phyloP scores from a whole-genome alignment of 2,888 invertebrate species.

The Phorcus lineatus region DNA sequence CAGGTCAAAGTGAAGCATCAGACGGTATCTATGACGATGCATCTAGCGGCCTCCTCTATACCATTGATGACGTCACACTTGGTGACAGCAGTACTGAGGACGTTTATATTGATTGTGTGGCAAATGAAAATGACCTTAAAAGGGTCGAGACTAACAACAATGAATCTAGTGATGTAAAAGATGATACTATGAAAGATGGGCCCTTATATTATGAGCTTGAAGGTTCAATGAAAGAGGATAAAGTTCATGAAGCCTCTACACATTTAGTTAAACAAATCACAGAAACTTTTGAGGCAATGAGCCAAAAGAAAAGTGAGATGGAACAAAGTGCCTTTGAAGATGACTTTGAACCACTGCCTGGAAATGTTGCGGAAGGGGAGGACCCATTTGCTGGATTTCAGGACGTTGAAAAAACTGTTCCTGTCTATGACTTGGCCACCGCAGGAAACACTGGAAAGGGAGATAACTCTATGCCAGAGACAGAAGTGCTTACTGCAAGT shows the following conservation, averaged over 20 bases:
- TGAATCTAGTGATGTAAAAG: no score
- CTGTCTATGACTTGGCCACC: not conserved
- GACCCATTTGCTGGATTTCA: not conserved
- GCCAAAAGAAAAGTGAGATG: not conserved
- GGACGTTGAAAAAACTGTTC: not conserved
- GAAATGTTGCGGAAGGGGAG: not conserved
- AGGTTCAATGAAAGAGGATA: no score
- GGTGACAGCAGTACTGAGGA: constrained; percentile 4
- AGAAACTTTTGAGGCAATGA: not conserved
- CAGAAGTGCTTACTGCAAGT: not conserved
- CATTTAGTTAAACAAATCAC: not conserved
- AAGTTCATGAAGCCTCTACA: no score
- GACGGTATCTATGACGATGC: not conserved
- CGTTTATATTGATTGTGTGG: not conserved
- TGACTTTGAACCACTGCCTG: not conserved
- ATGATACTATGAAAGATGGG: no score
- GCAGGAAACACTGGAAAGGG: not conserved
- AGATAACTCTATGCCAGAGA: not conserved
- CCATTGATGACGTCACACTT: not conserved
- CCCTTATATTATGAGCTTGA: no score
- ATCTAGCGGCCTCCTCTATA: not conserved
- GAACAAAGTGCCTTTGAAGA: not conserved
- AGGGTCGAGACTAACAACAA: no score
- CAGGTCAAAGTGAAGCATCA: no score
- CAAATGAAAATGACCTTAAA: no score